Conservation (phyloP, 2,888 invertebrate species). For the Blera fallax region DNA sequence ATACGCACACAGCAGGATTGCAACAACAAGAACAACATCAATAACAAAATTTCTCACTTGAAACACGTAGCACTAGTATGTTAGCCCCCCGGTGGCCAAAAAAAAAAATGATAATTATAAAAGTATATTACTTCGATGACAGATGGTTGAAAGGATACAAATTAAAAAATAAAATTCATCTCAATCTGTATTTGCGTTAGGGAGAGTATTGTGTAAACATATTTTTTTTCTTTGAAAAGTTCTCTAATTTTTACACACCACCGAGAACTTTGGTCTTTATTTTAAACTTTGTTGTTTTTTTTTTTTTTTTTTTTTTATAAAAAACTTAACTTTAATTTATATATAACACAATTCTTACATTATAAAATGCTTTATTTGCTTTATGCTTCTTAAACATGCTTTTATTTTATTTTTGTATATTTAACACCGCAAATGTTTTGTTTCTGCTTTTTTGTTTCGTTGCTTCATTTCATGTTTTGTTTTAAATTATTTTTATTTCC, state of each 20-base stretch:
- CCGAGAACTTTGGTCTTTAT: slow-evolving; percentile 6
- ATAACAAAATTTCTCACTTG: slow-evolving; percentile 65
- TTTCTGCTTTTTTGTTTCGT: slow-evolving; percentile 75
- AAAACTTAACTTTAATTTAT: not conserved
- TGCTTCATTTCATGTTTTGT: slow-evolving; percentile 59
- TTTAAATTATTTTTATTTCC: slow-evolving; percentile 25
- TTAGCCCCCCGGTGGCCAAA: slow-evolving; percentile 53
- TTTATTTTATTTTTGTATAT: slow-evolving; percentile 11
- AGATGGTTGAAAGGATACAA: not conserved
- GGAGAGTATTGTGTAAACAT: slow-evolving; percentile 6
- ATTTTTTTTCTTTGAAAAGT: too few relatives aligned
- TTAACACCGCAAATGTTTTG: slow-evolving; percentile 20
- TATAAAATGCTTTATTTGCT: slow-evolving; percentile 38
- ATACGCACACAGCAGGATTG: slow-evolving; percentile 71
- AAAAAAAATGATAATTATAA: not conserved
- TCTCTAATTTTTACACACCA: slow-evolving; percentile 10
- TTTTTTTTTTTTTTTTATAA: too few relatives aligned
- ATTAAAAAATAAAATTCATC: not conserved
- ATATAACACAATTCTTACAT: slow-evolving; percentile 60
- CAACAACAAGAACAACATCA: slow-evolving; percentile 72
- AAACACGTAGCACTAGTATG: slow-evolving; percentile 66
- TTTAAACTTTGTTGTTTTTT: slow-evolving; percentile 10
- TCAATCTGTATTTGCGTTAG: not conserved
- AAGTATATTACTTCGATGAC: not conserved
- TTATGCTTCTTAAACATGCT: slow-evolving; percentile 66